Evolutionary conservation across 2,113 vertebrate genomes (phyloP), one percentile per base, ranked within the genome.

Genomic region (Leucopsar rothschildi): DNA sequence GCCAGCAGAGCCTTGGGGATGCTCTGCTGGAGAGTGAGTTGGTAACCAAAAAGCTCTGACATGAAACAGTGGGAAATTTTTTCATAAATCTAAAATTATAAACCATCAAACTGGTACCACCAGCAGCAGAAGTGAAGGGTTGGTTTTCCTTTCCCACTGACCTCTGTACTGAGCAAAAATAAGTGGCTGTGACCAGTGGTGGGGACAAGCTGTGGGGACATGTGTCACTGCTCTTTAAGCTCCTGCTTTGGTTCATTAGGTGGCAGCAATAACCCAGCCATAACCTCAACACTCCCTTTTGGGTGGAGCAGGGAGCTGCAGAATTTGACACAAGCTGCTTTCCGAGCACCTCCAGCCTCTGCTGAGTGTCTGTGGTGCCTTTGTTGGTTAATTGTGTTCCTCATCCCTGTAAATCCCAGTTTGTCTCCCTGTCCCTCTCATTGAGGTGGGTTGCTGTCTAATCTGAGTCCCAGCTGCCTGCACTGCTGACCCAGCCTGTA

Each of bases 311-410:
- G 76, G 59, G 40, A 53, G 63, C 64, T 73, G 45, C 47, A 29
- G 42, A 0, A 4, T 77, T 29, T 6, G 24, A 21, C 52, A 47
- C 24, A 20, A 37, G 5, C 8, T 53, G 24, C 82, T 40, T 23
- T 22, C 55, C 15, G 5, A 8, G 8, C 28, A 12, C 1, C 33
- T 39, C 23, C 49, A 50, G 47, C 56, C 0, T 2, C 20, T 2
- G 8, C 33, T 16, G 22, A 2, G 23, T n/a, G 12, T 4, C 40
- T 53, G 22, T 42, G 52, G 8, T 10, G 1, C 11, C 11, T 6
- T 23, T 7, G 5, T 47, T 42, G 40, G 40, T 42, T 42, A 42
- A 42, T 42, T 13, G 35, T 2, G 2, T 19, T 12, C 3, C 0
- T 16, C 24, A 6, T 11, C 27, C 15, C 49, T 9, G 3, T 6